Evolutionary conservation across 2,888 invertebrate genomes (phyloP), one percentile per base, ranked within the genome.

Genomic region (Amblyjoppa fuscipennis): DNA sequence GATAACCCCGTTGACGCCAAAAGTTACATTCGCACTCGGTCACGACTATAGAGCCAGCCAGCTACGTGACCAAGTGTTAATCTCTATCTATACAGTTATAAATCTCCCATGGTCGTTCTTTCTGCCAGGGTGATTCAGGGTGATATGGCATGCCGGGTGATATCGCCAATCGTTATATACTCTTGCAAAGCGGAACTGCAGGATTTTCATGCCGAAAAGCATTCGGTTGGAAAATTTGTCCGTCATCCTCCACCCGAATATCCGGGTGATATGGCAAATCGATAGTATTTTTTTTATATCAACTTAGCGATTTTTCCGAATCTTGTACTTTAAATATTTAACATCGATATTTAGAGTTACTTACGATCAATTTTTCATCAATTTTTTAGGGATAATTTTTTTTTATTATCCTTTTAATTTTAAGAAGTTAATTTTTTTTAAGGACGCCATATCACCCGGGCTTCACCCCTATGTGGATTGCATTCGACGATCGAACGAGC

Each of bases 21-120:
- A 71, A 84, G 49, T 81, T 80, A 71, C 66, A 68, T 84, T 70
- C 41, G 41, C 78, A 79, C 45, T 74, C 61, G 69, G 61, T 79
- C 69, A 70, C 74, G 69, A 69, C 9, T 68, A 20, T 45, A 49
- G 13, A 31, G 49, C 53, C 70, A 11, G 59, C 51, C 25, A 38
- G 34, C 59, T 78, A 53, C 69, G 69, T 69, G 61, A 73, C 69
- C 25, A 49, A 78, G 34, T 73, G 25, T 59, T 31, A 31, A 64
- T 34, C 64, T 34, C 61, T 64, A 28, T 64, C 31, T 34, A 31
- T 64, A 34, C 34, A 64, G 64, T 64, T 64, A 64, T 64, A 64
- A 31, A 64, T 64, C 31, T 34, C 13, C 53, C 20, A 25, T 56
- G 20, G 53, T 20, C 53, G 7, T 9, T 16, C 20, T 49, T 49